Evolutionary conservation across 2,888 invertebrate genomes (phyloP), one percentile per base, ranked within the genome.

Genomic region (Malacosoma neustria): DNA sequence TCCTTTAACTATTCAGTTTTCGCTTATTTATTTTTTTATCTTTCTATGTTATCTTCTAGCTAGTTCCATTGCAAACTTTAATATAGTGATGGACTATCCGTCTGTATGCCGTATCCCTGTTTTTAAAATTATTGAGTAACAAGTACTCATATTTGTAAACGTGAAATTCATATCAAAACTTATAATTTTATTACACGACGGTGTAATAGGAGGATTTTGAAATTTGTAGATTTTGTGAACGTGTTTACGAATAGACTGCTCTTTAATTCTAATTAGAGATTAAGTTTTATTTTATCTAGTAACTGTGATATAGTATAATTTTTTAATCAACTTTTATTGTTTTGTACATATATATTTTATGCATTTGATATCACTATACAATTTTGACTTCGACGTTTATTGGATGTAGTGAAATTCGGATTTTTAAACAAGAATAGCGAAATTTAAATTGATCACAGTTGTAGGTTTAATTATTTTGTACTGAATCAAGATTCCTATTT

Each of bases 281-380:
- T 67, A 70, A 64, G 57, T 66, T 72, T 74, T 73, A 66, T 76
- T 73, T 71, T 79, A 64, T 80, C 74, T 84, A 85, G 84, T 70
- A 71, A 80, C 84, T 85, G 84, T 85, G 84, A 85, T 85, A 85
- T 82, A 82, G 77, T 74, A 76, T 82, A 79, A 81, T 81, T 82
- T 38, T 79, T 62, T 57, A 67, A 65, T 61, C 68, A 54, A 54
- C 60, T 61, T 60, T 64, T 67, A 72, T 57, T 64, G 74, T 73
- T 65, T 77, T 80, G 77, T 81, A 80, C 49, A 82, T 81, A 82
- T 63, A n/a, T n/a, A n/a, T 74, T 76, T 65, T 46, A 68, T 70
- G 74, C 69, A 56, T 84, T 84, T 84, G 81, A 82, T 85, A 85
- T 68, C 72, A 69, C 73, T 85, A 77, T 85, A 85, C 84, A 85